phyloP scores from a whole-genome alignment of 2,888 invertebrate species.

The Platynereis dumerilii region DNA sequence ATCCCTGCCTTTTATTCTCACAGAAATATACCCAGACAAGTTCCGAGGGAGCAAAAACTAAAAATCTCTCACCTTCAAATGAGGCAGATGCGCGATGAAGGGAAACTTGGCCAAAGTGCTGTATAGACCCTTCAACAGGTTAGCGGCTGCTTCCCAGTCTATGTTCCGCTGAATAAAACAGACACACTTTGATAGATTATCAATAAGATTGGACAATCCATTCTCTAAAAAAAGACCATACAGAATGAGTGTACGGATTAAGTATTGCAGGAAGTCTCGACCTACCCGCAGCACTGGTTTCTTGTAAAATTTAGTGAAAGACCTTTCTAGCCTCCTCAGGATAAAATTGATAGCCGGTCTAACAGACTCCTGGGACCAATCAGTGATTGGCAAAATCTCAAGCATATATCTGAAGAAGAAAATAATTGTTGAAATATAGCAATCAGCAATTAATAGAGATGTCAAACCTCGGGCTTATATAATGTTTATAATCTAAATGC shows the following conservation, averaged over 20 bases:
- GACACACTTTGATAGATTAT: conserved; percentile 8
- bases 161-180: conserved; percentile 76
- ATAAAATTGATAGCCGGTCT: conserved; percentile 91
- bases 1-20: too few relatives aligned
- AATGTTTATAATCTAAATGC: too few relatives aligned
- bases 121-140: conserved; percentile 88
- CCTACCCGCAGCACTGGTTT: conserved; percentile 73
- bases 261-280: too few relatives aligned
- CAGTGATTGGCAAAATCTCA: conserved; percentile 84
- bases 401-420: conserved; percentile 61
- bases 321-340: conserved; percentile 90
- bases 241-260: too few relatives aligned
- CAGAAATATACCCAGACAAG: too few relatives aligned
- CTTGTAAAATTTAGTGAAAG: conserved; percentile 95
- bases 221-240: too few relatives aligned
- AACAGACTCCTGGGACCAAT: conserved; percentile 93
- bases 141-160: conserved; percentile 97
- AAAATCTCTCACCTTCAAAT: conserved; percentile 82
- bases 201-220: too few relatives aligned
- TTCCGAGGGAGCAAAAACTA: too few relatives aligned
- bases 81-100: conserved; percentile 92
- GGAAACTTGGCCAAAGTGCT: conserved; percentile 92
- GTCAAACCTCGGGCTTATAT: too few relatives aligned
- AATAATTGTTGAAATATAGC: not conserved
- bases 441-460: not conserved